Evolutionary conservation across 2,797 vertebrate genomes (phyloP).

Genomic region (Pogonophryne albipinna): DNA sequence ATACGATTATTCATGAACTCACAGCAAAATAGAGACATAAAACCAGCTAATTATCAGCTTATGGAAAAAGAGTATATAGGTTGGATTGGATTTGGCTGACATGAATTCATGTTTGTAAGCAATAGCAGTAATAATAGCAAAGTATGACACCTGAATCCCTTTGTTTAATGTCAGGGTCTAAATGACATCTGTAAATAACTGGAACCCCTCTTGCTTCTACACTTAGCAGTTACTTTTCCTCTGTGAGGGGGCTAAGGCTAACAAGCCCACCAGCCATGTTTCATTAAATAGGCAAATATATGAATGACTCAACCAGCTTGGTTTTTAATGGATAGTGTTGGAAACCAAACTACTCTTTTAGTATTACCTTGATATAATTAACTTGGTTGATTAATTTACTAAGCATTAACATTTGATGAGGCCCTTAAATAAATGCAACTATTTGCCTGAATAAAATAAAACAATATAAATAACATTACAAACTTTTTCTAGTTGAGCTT

Average conservation of each 20-base stretch:
- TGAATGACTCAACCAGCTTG: background rate
- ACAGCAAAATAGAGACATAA: constrained; percentile 15
- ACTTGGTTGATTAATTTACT: background rate
- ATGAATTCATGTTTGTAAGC: background rate
- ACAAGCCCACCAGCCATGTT: background rate
- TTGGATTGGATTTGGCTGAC: constrained; percentile 8
- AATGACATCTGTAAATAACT: constrained; percentile 24
- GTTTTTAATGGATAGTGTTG: background rate
- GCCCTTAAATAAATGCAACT: constrained; percentile 8
- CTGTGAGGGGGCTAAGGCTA: background rate
- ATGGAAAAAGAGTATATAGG: constrained; percentile 2
- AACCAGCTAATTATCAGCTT: background rate
- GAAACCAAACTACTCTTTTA: background rate
- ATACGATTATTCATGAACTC: constrained; percentile 33
- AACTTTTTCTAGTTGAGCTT: constrained; percentile 38
- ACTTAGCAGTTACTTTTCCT: constrained; percentile 3
- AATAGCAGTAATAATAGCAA: background rate
- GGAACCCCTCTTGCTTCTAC: constrained; percentile 4
- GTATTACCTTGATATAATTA: constrained; percentile 3
- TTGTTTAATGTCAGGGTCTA: background rate
- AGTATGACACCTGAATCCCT: background rate
- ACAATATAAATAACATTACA: constrained; percentile 21
- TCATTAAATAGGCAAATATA: constrained; percentile 1
- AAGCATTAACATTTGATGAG: background rate
- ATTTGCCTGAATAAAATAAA: constrained; percentile 20